phyloP scores from a whole-genome alignment of 2,888 invertebrate genomes.

The Drosophila kuntzei region DNA sequence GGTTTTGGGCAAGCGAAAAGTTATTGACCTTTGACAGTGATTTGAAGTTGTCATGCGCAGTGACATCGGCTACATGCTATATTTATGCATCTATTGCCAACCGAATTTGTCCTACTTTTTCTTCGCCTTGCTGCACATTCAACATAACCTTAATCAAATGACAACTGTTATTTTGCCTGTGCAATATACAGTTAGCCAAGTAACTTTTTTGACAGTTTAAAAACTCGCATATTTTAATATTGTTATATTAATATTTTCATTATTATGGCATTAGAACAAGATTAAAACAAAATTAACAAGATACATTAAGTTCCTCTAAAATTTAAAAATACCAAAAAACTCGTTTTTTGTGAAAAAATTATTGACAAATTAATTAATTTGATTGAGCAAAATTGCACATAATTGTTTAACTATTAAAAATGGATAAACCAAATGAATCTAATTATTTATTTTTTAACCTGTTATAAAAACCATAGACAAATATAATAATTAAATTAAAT shows the following conservation, averaged over 20 bases:
- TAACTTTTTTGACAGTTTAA: neutral
- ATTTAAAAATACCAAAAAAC: no score
- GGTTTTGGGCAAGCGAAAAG: slow-evolving; percentile 41
- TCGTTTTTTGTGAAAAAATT: no score
- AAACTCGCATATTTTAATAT: neutral
- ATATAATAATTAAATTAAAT: neutral
- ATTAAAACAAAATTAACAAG: no score
- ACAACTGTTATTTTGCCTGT: slow-evolving; percentile 7
- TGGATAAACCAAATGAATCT: neutral
- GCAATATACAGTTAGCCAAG: neutral
- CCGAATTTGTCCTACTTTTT: slow-evolving; percentile 50
- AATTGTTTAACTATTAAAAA: neutral
- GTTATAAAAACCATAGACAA: neutral
- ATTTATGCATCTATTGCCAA: slow-evolving; percentile 24
- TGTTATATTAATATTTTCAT: no score
- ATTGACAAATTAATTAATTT: no score
- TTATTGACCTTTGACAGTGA: slow-evolving; percentile 72
- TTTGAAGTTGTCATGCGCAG: slow-evolving; percentile 57
- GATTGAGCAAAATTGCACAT: no score
- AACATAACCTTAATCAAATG: slow-evolving; percentile 65
- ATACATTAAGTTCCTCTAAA: no score
- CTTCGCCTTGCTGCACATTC: slow-evolving; percentile 23
- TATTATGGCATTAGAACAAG: no score
- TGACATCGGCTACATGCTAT: slow-evolving; percentile 21
- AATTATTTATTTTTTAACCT: neutral